Percentiles rank a stretch among this genome's conserved stretches.
phyloP scores from a whole-genome alignment of 2,797 vertebrate species.

The Echeneis naucrates region DNA sequence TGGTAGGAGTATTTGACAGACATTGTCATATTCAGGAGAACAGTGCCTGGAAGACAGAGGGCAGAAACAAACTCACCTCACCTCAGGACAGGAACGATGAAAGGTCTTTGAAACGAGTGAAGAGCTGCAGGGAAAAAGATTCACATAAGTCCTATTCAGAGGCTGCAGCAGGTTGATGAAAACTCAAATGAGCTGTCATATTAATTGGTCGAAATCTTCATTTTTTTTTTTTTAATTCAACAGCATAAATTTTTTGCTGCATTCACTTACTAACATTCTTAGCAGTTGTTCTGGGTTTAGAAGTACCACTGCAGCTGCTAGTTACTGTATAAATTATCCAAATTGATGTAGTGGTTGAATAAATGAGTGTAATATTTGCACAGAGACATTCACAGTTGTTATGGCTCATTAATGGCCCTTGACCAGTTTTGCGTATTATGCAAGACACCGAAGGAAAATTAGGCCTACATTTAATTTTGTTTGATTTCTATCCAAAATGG shows the following conservation, averaged over 20 bases:
- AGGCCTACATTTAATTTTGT: constrained; percentile 1
- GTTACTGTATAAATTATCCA: neutral
- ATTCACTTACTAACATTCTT: constrained; percentile 1
- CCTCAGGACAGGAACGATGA: constrained; percentile 17
- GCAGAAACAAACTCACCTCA: constrained; percentile 25
- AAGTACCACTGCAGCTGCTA: neutral
- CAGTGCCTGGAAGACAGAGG: constrained; percentile 13
- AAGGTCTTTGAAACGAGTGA: constrained; percentile 16
- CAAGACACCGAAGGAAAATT: constrained; percentile 20
- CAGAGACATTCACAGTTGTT: neutral
- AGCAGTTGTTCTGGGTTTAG: neutral
- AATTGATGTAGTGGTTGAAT: neutral
- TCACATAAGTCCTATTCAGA: constrained; percentile 12
- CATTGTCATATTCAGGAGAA: constrained; percentile 10
- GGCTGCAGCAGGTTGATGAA: neutral
- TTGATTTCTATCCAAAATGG: constrained; percentile 18
- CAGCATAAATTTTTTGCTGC: constrained; percentile 19
- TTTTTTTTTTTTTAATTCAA: too few species aligned
- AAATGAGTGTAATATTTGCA: neutral
- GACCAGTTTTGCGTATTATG: neutral
- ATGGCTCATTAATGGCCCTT: constrained; percentile 12
- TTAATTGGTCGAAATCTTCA: too few species aligned
- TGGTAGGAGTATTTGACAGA: constrained; percentile 20
- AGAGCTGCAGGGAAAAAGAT: constrained; percentile 21
- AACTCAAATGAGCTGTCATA: neutral